Base-by-base conservation (phyloP, 1,140 invertebrate species). In the Lanistes nyassanus region DNA sequence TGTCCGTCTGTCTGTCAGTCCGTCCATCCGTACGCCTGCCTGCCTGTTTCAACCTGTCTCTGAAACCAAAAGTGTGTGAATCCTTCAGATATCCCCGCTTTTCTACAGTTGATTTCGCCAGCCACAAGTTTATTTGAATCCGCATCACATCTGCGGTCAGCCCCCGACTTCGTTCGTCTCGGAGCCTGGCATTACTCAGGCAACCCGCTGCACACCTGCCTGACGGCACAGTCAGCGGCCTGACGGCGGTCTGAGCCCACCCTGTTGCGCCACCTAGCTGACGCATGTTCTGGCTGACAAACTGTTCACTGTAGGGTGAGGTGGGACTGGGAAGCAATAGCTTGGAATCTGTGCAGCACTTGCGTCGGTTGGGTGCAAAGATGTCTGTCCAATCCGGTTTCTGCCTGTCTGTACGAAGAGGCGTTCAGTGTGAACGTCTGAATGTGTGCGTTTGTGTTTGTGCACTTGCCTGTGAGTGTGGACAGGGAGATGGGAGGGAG, bases 1-100 rank as follows among this genome's bases (percentile, higher is more conserved):
- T 42, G 65, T 42, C 39, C 42, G 67, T 69, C 39, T 53, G 39
- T 53, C 39, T 53, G 67, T 69, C 23, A 29, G 67, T 53, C 39
- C 34, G 67, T 53, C 42, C 47, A 29, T 0, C 42, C 21, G 67
- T 69, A 51, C 29, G 67, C 29, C 42, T 29, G 67, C 19, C 39
- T 23, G 66, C 29, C 39, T 53, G 66, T 53, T 39, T 53, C n/a
- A 53, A 51, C 16, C n/a, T 67, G 65, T 42, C 37, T 67, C 37
- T 42, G 39, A 23, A 42, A 13, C 37, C n/a, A 42, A 42, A 42
- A n/a, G 65, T 47, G 65, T 29, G 39, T 67, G 65, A 13, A 7
- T n/a, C n/a, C n/a, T n/a, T n/a, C n/a, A n/a, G n/a, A n/a, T n/a
- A n/a, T n/a, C n/a, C n/a, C n/a, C n/a, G n/a, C n/a, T n/a, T n/a